A percentile compares a stretch with the other conserved stretches of the same genome.
Conservation (phyloP, 2,113 vertebrate species). For the Eulemur macaco region DNA sequence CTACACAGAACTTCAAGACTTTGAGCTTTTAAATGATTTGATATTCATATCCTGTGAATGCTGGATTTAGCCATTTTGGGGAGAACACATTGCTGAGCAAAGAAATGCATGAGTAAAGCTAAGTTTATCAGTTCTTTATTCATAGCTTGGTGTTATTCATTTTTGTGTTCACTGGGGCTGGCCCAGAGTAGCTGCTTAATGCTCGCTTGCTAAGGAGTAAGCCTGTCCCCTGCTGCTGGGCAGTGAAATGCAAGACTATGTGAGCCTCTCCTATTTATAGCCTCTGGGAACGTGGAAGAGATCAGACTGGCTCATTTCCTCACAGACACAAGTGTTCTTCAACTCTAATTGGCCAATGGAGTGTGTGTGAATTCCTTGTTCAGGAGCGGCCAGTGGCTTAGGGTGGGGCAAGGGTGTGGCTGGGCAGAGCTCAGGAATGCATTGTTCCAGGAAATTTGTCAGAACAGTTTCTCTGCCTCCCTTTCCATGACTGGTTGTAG, state of each 20-base stretch:
- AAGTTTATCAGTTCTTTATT: conserved; percentile 37
- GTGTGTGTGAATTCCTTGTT: conserved; percentile 51
- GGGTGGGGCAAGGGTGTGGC: conserved; percentile 36
- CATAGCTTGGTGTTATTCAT: neutral
- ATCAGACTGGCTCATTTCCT: conserved; percentile 34
- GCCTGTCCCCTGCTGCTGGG: neutral
- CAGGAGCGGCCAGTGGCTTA: conserved; percentile 3
- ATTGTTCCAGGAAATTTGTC: conserved; percentile 60
- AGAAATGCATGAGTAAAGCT: conserved; percentile 27
- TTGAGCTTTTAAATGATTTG: neutral
- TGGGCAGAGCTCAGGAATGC: conserved; percentile 45
- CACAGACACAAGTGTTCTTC: conserved; percentile 11
- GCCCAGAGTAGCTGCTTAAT: conserved; percentile 19
- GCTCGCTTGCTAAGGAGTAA: neutral
- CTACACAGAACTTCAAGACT: neutral
- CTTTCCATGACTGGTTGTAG: conserved; percentile 13
- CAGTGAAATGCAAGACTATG: neutral
- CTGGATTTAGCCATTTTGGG: too few relatives aligned
- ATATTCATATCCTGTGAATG: neutral
- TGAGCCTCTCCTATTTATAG: neutral
- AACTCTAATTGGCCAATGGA: conserved; percentile 7
- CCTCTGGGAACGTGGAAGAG: neutral
- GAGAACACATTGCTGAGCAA: neutral
- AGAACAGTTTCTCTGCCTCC: conserved; percentile 14
- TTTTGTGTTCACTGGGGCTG: neutral